phyloP scores from a whole-genome alignment of 2,113 vertebrate species.

The Strix uralensis region DNA sequence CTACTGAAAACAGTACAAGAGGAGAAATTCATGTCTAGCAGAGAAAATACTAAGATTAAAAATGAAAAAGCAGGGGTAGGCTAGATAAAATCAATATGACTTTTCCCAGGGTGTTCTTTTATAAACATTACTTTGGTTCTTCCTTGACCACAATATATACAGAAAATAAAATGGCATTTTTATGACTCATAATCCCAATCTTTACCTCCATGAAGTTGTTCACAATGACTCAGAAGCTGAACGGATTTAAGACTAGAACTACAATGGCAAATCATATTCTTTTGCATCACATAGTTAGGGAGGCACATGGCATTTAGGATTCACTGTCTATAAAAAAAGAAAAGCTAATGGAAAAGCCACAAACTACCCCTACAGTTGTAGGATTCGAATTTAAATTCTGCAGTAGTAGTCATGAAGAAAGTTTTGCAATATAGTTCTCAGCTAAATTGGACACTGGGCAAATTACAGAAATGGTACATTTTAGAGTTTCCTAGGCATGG shows the following conservation, averaged over 20 bases:
- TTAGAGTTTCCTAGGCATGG: not conserved
- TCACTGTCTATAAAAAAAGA: not conserved
- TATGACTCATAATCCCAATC: constrained; percentile 17
- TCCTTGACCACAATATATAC: constrained; percentile 43
- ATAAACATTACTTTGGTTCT: constrained; percentile 47
- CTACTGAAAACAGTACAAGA: constrained; percentile 41
- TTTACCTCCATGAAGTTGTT: not conserved
- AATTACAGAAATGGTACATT: not conserved
- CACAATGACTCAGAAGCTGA: not conserved
- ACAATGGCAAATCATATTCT: not conserved
- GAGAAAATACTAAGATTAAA: constrained; percentile 44
- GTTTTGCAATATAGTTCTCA: not conserved
- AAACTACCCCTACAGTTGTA: not conserved
- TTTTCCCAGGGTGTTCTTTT: constrained; percentile 60
- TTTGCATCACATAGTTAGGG: not conserved
- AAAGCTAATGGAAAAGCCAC: not conserved
- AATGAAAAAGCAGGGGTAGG: constrained; percentile 26
- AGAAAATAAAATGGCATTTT: constrained; percentile 47
- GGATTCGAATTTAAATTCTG: constrained; percentile 5
- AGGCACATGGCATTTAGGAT: not conserved
- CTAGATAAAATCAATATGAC: constrained; percentile 49
- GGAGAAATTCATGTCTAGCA: constrained; percentile 25
- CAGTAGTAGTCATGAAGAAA: not conserved
- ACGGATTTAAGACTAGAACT: not conserved
- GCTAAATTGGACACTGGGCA: not conserved